phyloP scores from a whole-genome alignment of 2,113 vertebrate genomes.

The Hassar affinis region DNA sequence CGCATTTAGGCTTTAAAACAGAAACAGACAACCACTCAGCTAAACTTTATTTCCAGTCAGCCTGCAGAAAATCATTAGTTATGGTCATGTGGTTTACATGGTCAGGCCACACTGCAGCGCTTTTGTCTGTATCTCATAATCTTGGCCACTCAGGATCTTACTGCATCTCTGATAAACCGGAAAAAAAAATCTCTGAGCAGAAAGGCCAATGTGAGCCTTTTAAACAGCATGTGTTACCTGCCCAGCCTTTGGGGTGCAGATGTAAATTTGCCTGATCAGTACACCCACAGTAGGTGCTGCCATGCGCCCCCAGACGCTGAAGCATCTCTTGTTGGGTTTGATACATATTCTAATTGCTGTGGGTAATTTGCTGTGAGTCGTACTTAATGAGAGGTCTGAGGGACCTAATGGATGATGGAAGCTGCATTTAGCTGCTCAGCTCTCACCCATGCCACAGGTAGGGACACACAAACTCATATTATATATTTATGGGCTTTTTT shows the following conservation, averaged over 20 bases:
- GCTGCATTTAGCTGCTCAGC: constrained; percentile 73
- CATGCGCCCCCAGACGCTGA: constrained; percentile 39
- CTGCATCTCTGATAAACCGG: constrained; percentile 5
- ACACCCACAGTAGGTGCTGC: constrained; percentile 45
- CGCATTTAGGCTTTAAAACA: not conserved
- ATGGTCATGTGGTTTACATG: constrained; percentile 2
- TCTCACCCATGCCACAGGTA: constrained; percentile 65
- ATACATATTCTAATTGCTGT: constrained; percentile 76
- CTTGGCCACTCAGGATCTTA: constrained; percentile 2
- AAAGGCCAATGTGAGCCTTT: constrained; percentile 25
- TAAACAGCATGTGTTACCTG: constrained; percentile 24
- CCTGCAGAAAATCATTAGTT: not conserved
- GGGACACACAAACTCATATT: constrained; percentile 58
- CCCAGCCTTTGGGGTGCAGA: not conserved
- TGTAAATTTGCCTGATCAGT: constrained; percentile 42
- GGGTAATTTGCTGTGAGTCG: constrained; percentile 76
- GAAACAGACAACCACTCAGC: not conserved
- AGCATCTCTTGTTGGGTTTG: constrained; percentile 66
- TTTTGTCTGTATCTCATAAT: constrained; percentile 3
- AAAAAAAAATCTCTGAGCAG: constrained; percentile 11
- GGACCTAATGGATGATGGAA: constrained; percentile 78
- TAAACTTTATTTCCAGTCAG: not conserved
- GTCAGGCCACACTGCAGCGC: not conserved
- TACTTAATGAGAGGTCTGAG: constrained; percentile 75
- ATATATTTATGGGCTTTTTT: constrained; percentile 26